These are phyloP conservation scores for Sciurus carolinensis DNA, from an alignment of 2,797 vertebrate species.

Conservation along the genomic window DNA sequence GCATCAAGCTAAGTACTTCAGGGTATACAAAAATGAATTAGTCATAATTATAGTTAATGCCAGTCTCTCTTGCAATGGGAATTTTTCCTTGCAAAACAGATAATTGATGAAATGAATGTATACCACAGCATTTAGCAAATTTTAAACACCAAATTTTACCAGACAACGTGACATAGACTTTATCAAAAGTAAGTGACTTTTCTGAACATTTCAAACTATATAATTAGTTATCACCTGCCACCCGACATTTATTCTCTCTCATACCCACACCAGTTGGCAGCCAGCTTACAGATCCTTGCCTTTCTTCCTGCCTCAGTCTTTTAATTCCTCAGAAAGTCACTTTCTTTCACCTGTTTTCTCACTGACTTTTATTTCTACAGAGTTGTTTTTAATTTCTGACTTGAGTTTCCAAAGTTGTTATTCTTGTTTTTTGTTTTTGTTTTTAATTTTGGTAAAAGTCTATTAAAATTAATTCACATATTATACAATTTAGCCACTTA, in stretches of 20 bases:
- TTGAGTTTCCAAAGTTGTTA: constrained; percentile 1
- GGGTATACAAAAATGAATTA: constrained; percentile 61
- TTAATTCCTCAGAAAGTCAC: neutral
- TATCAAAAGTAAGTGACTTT: constrained; percentile 22
- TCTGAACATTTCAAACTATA: neutral
- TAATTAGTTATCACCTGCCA: neutral
- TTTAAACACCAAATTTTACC: constrained; percentile 49
- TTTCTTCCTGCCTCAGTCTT: neutral
- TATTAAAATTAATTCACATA: neutral
- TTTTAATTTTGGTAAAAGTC: neutral
- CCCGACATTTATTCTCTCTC: neutral
- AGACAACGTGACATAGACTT: neutral
- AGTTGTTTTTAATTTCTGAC: constrained; percentile 14
- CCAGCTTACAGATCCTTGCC: neutral
- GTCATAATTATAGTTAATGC: constrained; percentile 20
- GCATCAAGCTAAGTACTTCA: constrained; percentile 58
- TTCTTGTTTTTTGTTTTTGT: neutral
- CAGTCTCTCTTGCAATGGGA: constrained; percentile 20
- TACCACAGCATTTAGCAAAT: constrained; percentile 33
- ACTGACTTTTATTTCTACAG: neutral
- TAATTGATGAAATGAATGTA: constrained; percentile 46
- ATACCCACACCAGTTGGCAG: accelerated
- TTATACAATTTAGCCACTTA: neutral
- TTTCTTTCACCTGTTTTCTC: neutral
- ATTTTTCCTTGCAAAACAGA: constrained; percentile 56